Conservation (phyloP, 2,888 invertebrate genomes). For the Oscheius sp. region DNA sequence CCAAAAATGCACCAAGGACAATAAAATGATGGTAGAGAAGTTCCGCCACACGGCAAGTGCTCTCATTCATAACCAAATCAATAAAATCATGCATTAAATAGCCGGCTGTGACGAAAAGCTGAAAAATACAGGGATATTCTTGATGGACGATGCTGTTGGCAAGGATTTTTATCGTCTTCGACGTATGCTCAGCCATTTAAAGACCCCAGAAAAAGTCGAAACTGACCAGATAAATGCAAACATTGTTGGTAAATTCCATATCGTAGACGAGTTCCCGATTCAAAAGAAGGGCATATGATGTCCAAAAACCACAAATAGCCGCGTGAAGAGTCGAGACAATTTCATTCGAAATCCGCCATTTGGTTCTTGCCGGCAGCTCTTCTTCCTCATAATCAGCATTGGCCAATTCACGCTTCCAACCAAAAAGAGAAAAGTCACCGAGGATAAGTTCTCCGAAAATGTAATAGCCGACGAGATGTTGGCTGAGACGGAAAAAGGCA, state of each 20-base stretch:
- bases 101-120: constrained; percentile 69
- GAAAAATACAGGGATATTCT: too few relatives aligned
- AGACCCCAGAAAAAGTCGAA: background rate
- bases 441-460: constrained; percentile 65
- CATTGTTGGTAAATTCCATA: constrained; percentile 46
- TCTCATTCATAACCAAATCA: constrained; percentile 69
- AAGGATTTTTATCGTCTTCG: background rate
- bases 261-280: constrained; percentile 53
- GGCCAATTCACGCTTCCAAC: constrained; percentile 48
- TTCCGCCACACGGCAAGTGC: constrained; percentile 68
- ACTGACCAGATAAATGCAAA: constrained; percentile 46
- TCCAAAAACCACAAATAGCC: constrained; percentile 59
- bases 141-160: background rate
- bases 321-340: constrained; percentile 68
- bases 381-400: constrained; percentile 56
- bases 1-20: constrained; percentile 63
- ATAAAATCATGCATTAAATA: constrained; percentile 70
- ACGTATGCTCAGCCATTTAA: background rate
- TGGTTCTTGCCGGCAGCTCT: constrained; percentile 60
- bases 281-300: constrained; percentile 51
- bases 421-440: constrained; percentile 70
- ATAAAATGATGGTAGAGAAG: constrained; percentile 71
- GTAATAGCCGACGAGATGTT: constrained; percentile 69
- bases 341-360: constrained; percentile 72
- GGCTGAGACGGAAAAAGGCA: constrained; percentile 63